Base-by-base conservation (phyloP, 2,113 vertebrate species). In the Zingel zingel region DNA sequence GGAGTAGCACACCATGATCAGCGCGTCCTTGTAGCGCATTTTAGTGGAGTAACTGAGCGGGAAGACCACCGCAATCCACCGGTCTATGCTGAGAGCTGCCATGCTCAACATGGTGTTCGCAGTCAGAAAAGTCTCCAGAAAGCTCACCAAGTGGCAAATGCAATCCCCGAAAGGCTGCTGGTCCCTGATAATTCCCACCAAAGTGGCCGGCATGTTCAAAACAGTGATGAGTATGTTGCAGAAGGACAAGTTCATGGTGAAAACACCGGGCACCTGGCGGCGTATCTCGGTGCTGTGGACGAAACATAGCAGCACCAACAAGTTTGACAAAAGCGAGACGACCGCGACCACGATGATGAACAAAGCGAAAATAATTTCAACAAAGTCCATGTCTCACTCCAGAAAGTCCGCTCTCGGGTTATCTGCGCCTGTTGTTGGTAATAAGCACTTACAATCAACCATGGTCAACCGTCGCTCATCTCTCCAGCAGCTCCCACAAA, bases 51-150 rank as follows among this genome's bases (percentile, higher is more conserved):
- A 97, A 82, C 96, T 96, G 64, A 96, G 88, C 21, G 95, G 96
- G 93, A 97, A 97, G 56, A 96, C 96, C 91, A 96, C 95, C 1
- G 96, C 96, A 76, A 97, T 96, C 96, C 96, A 96, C 61, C 95
- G 95, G 93, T 97, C 96, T 54, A 96, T 96, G 88, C 96, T 96
- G 77, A 97, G 96, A 0, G 96, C 96, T 50, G 95, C 96, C 96
- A 96, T 96, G 91, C 95, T 97, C 88, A 96, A 84, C 96, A 96
- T 96, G 3, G 94, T 93, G 93, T 96, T 96, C 16, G 95, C 95
- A 33, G 95, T 96, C 83, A 97, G 92, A 51, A 96, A 97, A 85
- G 96, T 96, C 93, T 97, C 96, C 94, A 96, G 89, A 74, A 96
- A 96, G 87, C 97, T 95, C 66, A 96, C 86, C 0, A 93, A 92